Evolutionary conservation across 2,797 vertebrate genomes (phyloP).

Genomic region (Salarias fasciatus): DNA sequence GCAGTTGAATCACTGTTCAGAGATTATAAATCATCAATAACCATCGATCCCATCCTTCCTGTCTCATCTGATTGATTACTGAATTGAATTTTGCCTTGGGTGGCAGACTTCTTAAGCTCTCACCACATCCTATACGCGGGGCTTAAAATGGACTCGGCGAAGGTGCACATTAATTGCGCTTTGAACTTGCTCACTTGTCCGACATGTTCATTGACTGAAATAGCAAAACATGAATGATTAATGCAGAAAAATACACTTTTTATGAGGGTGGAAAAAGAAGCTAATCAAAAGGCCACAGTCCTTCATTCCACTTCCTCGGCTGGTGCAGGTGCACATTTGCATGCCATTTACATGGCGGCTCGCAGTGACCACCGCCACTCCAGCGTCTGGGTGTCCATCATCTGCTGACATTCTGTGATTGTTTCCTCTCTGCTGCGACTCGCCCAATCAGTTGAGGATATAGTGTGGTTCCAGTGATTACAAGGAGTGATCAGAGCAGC

Average conservation of each 20-base stretch:
- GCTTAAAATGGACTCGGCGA: constrained; percentile 33
- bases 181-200: constrained; percentile 33
- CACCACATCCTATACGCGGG: constrained; percentile 6
- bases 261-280: constrained; percentile 39
- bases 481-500: constrained; percentile 77
- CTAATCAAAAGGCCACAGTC: constrained; percentile 79
- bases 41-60: constrained; percentile 38
- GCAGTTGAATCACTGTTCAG: constrained; percentile 30
- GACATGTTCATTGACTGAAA: constrained; percentile 44
- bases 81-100: constrained; percentile 37
- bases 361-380: constrained; percentile 69
- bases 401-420: constrained; percentile 78
- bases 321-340: constrained; percentile 82
- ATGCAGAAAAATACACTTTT: constrained; percentile 63
- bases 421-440: constrained; percentile 69
- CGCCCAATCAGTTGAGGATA: constrained; percentile 77
- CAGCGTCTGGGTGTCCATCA: constrained; percentile 70
- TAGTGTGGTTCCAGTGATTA: constrained; percentile 77
- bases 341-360: constrained; percentile 79
- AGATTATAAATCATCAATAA: constrained; percentile 43
- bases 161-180: constrained; percentile 32
- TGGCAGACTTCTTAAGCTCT: constrained; percentile 27
- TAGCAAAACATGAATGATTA: constrained; percentile 58
- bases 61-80: constrained; percentile 48
- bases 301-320: constrained; percentile 66